Evolutionary conservation across 2,888 invertebrate genomes (phyloP), one percentile per base, ranked within the genome.

Genomic region (Scaptomyza polygonia): DNA sequence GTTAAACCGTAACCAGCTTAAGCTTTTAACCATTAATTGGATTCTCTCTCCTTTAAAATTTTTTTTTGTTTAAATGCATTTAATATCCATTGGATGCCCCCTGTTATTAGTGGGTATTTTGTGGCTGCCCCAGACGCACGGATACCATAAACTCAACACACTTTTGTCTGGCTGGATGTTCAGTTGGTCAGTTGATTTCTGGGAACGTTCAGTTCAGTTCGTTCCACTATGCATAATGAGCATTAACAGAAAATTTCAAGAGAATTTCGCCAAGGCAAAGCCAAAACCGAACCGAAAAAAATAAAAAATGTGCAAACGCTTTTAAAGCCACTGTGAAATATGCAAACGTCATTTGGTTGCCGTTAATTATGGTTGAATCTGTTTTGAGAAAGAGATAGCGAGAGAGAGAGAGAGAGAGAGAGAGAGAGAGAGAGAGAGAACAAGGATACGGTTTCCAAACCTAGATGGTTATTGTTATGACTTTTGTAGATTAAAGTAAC

Each of bases 201-300:
- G 29, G 71, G 85, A 79, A 84, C 45, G 52, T 63, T 66, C 30
- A 9, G 30, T 48, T 48, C 66, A 51, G 64, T 40, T 40, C 62
- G 52, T 48, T 53, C 80, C 80, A 77, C 75, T 75, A 65, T 75
- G 77, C 72, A 79, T 75, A 77, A 83, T 77, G 78, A 80, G 75
- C 71, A 70, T 64, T 52, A 45, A 59, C 21, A 8, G n/a, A 39
- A 55, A 84, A 69, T 84, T 84, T 84, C 80, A 54, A 52, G 44
- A 34, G 80, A 80, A 80, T 80, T 80, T 68, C 27, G 69, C 54
- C 74, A 64, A 40, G 29, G 52, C 43, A 51, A 55, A 61, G 48
- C 49, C 58, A 27, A 45, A 49, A 8, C 6, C 34, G 3, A 34
- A 11, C 12, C 30, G 21, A 59, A 14, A 21, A 5, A 21, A n/a